Conservation (phyloP, 1,140 invertebrate species). For the Charaxes varanes region DNA sequence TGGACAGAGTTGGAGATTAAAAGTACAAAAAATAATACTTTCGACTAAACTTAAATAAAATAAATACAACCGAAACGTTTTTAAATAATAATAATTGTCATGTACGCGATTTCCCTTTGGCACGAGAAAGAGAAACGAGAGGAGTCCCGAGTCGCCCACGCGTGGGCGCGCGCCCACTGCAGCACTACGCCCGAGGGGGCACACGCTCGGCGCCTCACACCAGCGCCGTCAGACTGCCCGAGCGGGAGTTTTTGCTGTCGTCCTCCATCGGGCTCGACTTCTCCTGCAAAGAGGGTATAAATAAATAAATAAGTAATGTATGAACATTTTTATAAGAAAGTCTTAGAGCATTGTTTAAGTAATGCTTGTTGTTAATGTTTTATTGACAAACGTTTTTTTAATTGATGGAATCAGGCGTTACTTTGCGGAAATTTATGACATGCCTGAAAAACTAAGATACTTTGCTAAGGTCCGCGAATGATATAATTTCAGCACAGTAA, state of each 20-base stretch:
- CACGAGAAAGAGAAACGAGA: conserved; percentile 50
- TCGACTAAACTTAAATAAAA: conserved; percentile 48
- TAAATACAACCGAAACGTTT: conserved; percentile 53
- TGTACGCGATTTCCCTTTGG: conserved; percentile 58
- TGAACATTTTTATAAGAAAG: too few relatives aligned
- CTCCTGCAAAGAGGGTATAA: conserved; percentile 29
- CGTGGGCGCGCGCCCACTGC: too few relatives aligned
- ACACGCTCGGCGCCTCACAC: conserved; percentile 29
- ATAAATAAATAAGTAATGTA: too few relatives aligned
- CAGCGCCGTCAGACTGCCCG: conserved; percentile 58
- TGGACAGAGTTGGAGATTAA: conserved; percentile 26
- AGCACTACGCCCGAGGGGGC: not conserved
- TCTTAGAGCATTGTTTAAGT: too few relatives aligned
- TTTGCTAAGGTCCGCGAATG: too few relatives aligned
- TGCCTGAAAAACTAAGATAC: too few relatives aligned
- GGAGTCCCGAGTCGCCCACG: too few relatives aligned
- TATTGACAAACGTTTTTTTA: too few relatives aligned
- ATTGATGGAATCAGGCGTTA: too few relatives aligned
- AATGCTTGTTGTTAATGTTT: too few relatives aligned
- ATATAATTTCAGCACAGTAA: too few relatives aligned
- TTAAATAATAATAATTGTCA: conserved; percentile 57
- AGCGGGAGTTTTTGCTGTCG: conserved; percentile 44
- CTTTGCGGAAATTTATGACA: too few relatives aligned
- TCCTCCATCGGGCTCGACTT: conserved; percentile 35
- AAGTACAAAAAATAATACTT: conserved; percentile 23